These are phyloP conservation scores for Barbus barbus DNA, from an alignment of 2,113 vertebrate genomes.

Conservation along the genomic window DNA sequence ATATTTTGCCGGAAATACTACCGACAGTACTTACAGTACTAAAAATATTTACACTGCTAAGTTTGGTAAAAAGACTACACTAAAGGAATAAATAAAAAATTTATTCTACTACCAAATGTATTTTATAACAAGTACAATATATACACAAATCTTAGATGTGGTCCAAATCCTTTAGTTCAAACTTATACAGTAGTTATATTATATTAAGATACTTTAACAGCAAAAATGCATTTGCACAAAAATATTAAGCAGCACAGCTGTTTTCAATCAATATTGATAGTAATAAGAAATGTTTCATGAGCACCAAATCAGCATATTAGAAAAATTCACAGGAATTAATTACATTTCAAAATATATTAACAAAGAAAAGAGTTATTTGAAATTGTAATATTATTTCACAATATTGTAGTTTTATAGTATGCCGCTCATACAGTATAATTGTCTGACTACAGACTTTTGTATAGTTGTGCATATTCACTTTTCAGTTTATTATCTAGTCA, in stretches of 20 bases:
- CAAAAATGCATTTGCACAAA: too few relatives aligned
- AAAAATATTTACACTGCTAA: neutral
- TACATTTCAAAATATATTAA: neutral
- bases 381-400: neutral
- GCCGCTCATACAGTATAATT: too few relatives aligned
- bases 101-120: neutral
- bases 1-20: neutral
- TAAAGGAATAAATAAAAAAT: neutral
- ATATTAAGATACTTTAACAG: neutral
- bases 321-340: neutral
- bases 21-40: neutral
- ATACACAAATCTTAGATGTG: neutral
- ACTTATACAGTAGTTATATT: neutral
- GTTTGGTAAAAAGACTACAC: neutral
- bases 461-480: too few relatives aligned
- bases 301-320: neutral
- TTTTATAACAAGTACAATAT: neutral
- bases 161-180: neutral
- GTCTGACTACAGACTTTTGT: too few relatives aligned
- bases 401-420: neutral
- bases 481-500: too few relatives aligned
- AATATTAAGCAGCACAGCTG: too few relatives aligned
- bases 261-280: too few relatives aligned
- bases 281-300: neutral
- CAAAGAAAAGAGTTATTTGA: neutral